These are phyloP conservation scores for Urocolius indicus DNA, from an alignment of 2,113 vertebrate genomes.

Conservation along the genomic window DNA sequence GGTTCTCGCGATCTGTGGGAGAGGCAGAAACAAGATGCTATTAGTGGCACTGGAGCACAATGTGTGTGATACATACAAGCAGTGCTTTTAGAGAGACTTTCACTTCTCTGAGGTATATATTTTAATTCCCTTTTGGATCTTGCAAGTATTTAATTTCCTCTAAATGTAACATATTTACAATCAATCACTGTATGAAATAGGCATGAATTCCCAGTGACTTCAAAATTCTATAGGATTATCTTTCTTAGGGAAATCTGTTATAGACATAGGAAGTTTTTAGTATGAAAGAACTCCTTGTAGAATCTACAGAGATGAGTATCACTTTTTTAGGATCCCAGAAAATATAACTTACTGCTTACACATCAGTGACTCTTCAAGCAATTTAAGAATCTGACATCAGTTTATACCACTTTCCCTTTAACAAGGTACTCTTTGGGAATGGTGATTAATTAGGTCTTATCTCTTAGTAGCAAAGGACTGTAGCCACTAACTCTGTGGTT, in stretches of 20 bases:
- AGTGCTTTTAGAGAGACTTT: neutral
- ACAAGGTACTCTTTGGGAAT: neutral
- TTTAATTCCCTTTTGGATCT: neutral
- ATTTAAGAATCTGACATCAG: neutral
- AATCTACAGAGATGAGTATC: neutral
- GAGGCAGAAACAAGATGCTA: neutral
- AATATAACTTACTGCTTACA: neutral
- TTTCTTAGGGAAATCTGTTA: neutral
- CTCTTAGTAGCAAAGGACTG: neutral
- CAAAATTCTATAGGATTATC: neutral
- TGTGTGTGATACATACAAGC: neutral
- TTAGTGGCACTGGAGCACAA: neutral
- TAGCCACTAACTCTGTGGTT: neutral
- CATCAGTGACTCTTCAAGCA: neutral
- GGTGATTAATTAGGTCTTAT: neutral
- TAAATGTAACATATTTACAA: neutral
- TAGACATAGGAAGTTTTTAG: neutral
- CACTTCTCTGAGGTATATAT: neutral
- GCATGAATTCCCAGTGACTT: neutral
- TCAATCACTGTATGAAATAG: neutral
- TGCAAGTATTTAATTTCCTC: neutral
- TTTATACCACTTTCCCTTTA: neutral
- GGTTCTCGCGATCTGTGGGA: constrained; percentile 73
- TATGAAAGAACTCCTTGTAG: neutral
- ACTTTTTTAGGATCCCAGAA: neutral